phyloP scores from a whole-genome alignment of 2,797 vertebrate genomes.

The Brotula barbata region DNA sequence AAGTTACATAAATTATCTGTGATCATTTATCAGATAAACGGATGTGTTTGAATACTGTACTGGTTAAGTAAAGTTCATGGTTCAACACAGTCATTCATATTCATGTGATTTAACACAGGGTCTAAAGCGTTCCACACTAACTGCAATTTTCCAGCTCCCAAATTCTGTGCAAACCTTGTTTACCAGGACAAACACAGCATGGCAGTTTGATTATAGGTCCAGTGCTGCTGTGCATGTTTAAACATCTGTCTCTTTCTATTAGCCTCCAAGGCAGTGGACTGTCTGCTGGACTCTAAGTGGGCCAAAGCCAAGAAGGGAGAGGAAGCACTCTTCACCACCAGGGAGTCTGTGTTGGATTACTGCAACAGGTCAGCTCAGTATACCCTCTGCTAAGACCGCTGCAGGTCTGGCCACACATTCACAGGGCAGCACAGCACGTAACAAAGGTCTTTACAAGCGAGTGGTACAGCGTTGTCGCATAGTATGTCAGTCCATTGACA shows the following conservation, averaged over 20 bases:
- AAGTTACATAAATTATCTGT: no score
- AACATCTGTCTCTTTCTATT: constrained; percentile 30
- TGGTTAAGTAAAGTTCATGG: no score
- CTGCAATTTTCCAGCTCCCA: not conserved
- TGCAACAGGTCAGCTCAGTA: constrained; percentile 92
- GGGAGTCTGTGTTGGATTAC: constrained; percentile 95
- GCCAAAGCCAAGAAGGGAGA: constrained; percentile 96
- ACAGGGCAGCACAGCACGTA: no score
- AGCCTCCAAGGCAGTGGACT: constrained; percentile 98
- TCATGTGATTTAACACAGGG: not conserved
- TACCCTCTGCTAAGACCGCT: not conserved
- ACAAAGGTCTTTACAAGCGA: no score
- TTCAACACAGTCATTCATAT: no score
- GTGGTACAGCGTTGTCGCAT: no score
- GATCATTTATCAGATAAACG: not conserved
- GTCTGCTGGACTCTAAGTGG: constrained; percentile 98
- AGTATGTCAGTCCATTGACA: no score
- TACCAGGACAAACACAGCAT: not conserved
- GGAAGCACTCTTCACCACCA: constrained; percentile 92
- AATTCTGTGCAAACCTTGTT: not conserved
- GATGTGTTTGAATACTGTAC: no score
- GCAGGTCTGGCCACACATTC: no score
- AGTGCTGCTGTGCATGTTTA: not conserved
- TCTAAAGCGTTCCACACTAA: not conserved
- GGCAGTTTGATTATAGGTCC: not conserved